These are phyloP conservation scores for Chrysoperla carnea DNA, from an alignment of 1,140 invertebrate genomes.

Conservation along the genomic window DNA sequence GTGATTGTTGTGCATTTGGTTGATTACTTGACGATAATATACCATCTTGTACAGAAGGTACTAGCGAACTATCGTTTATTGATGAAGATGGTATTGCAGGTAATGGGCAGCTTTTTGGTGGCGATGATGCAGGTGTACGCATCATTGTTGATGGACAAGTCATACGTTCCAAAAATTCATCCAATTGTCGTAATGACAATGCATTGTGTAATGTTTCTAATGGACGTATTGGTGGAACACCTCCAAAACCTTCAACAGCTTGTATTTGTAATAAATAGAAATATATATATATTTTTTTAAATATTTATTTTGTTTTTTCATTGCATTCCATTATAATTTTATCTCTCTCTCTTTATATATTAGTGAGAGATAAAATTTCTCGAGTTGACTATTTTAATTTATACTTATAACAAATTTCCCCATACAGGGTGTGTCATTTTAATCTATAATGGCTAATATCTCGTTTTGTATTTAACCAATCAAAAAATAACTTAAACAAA, in stretches of 20 bases:
- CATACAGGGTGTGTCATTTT: too few relatives aligned
- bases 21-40: background rate
- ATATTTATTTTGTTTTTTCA: background rate
- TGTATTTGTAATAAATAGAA: slow-evolving; percentile 6
- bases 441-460: too few relatives aligned
- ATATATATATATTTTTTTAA: slow-evolving; percentile 1
- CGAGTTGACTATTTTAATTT: too few relatives aligned
- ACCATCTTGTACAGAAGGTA: background rate
- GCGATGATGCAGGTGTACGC: slow-evolving; percentile 49
- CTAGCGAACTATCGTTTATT: slow-evolving; percentile 4
- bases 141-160: slow-evolving; percentile 42
- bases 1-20: background rate
- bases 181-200: slow-evolving; percentile 75
- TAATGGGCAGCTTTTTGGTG: slow-evolving; percentile 38
- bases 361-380: too few relatives aligned
- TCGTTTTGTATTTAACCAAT: too few relatives aligned
- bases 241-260: slow-evolving; percentile 67
- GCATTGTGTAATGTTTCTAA: slow-evolving; percentile 93
- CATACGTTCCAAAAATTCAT: slow-evolving; percentile 72
- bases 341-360: too few relatives aligned
- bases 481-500: too few relatives aligned
- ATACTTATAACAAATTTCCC: too few relatives aligned
- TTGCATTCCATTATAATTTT: too few relatives aligned
- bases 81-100: slow-evolving; percentile 26
- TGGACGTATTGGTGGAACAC: slow-evolving; percentile 83